Evolutionary conservation across 2,888 invertebrate species (phyloP).

Genomic region (Ramazzottius varieornatus): DNA sequence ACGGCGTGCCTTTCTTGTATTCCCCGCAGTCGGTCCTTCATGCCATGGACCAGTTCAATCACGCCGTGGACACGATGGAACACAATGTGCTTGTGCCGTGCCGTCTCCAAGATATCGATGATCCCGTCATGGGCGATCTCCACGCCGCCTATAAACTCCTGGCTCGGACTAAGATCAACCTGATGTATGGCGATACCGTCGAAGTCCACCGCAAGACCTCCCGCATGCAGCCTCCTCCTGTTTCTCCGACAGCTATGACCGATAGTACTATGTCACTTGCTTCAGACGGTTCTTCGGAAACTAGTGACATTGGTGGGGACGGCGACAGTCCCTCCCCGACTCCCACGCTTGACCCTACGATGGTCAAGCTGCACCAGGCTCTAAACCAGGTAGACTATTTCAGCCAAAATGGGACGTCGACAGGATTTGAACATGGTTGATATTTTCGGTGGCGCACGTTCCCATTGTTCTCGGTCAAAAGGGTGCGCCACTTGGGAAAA

Average conservation of each 20-base stretch:
- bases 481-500: too few species aligned
- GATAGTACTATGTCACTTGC: neutral
- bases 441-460: too few species aligned
- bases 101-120: neutral
- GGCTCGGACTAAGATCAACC: neutral
- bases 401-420: too few species aligned
- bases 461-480: too few species aligned
- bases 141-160: neutral
- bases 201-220: neutral
- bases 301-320: neutral
- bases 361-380: neutral
- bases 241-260: neutral
- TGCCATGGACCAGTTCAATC: neutral
- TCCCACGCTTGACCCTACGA: neutral
- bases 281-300: neutral
- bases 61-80: neutral
- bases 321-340: neutral
- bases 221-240: neutral
- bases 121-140: neutral
- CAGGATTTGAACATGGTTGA: too few species aligned
- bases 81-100: neutral
- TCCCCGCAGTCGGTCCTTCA: neutral
- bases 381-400: neutral
- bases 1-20: too few species aligned
- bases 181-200: neutral